Conservation (phyloP, 2,888 invertebrate genomes). For the Drosophila limbata region DNA sequence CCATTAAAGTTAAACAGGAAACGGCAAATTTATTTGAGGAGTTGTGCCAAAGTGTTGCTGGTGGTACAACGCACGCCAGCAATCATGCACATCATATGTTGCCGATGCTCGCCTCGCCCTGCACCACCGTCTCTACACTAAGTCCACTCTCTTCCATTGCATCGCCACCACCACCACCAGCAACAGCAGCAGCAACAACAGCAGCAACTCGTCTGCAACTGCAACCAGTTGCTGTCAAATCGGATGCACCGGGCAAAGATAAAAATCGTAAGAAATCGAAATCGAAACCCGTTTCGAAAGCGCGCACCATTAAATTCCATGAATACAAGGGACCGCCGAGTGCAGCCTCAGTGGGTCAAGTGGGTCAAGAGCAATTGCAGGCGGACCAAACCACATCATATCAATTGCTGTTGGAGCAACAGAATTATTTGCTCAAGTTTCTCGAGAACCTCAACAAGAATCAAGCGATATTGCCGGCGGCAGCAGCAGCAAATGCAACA, state of each 20-base stretch:
- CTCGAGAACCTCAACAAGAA: conserved; percentile 93
- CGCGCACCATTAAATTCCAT: conserved; percentile 97
- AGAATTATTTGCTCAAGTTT: conserved; percentile 94
- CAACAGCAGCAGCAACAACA: conserved; percentile 78
- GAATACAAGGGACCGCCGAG: conserved; percentile 98
- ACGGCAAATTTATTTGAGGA: conserved; percentile 87
- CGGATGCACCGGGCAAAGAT: conserved; percentile 90
- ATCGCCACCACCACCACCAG: conserved; percentile 87
- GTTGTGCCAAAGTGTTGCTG: conserved; percentile 87
- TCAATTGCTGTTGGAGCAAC: conserved; percentile 96
- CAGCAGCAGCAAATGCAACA: conserved; percentile 28
- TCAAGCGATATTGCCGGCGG: conserved; percentile 90
- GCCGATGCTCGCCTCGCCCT: conserved; percentile 86
- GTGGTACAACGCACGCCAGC: conserved; percentile 79
- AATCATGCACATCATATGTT: conserved; percentile 81
- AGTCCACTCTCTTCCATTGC: conserved; percentile 89
- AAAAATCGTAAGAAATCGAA: conserved; percentile 93
- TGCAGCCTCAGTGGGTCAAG: conserved; percentile 90
- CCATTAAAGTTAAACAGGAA: conserved; percentile 83
- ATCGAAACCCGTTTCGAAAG: conserved; percentile 92
- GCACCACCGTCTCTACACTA: conserved; percentile 87
- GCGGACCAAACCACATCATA: conserved; percentile 93
- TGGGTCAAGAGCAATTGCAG: conserved; percentile 86
- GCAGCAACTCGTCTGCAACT: conserved; percentile 85
- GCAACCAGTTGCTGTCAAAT: conserved; percentile 85